A percentile compares a stretch with the other conserved stretches of the same genome.
Evolutionary conservation across 2,113 vertebrate species (phyloP).

Genomic region (Melanotaenia duboulayi): DNA sequence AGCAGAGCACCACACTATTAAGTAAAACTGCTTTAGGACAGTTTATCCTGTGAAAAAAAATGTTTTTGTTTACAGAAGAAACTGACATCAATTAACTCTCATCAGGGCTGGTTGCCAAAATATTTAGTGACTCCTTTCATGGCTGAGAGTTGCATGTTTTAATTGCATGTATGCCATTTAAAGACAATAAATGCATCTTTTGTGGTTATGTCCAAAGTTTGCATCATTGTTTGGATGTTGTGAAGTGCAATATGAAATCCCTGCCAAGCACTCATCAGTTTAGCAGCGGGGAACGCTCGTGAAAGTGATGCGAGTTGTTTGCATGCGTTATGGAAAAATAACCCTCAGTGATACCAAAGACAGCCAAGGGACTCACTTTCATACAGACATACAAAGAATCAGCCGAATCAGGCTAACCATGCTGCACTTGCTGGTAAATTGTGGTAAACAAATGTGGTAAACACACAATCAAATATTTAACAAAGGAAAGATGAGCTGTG

Average conservation of each 20-base stretch:
- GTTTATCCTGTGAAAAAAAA: conserved; percentile 43
- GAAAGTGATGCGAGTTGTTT: conserved; percentile 72
- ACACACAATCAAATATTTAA: conserved; percentile 77
- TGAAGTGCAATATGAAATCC: conserved; percentile 41
- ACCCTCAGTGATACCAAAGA: conserved; percentile 67
- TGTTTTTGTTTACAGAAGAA: conserved; percentile 37
- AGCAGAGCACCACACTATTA: neutral
- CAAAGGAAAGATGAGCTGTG: conserved; percentile 57
- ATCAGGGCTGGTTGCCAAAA: conserved; percentile 41
- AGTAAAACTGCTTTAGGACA: conserved; percentile 28
- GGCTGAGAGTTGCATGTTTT: conserved; percentile 40
- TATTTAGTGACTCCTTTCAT: conserved; percentile 47
- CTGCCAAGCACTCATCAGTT: conserved; percentile 51
- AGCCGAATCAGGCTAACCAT: conserved; percentile 69
- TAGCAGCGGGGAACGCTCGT: conserved; percentile 56
- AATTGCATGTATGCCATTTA: conserved; percentile 53
- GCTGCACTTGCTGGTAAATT: conserved; percentile 70
- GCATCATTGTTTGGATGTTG: conserved; percentile 73
- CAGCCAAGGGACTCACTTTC: conserved; percentile 48
- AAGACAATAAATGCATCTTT: conserved; percentile 48
- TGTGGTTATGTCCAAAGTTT: conserved; percentile 72
- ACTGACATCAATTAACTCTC: conserved; percentile 71
- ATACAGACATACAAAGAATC: conserved; percentile 34
- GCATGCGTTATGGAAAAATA: conserved; percentile 65
- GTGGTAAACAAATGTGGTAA: conserved; percentile 74